Conservation (phyloP, 1,140 invertebrate genomes). For the Zelostemma sp. region DNA sequence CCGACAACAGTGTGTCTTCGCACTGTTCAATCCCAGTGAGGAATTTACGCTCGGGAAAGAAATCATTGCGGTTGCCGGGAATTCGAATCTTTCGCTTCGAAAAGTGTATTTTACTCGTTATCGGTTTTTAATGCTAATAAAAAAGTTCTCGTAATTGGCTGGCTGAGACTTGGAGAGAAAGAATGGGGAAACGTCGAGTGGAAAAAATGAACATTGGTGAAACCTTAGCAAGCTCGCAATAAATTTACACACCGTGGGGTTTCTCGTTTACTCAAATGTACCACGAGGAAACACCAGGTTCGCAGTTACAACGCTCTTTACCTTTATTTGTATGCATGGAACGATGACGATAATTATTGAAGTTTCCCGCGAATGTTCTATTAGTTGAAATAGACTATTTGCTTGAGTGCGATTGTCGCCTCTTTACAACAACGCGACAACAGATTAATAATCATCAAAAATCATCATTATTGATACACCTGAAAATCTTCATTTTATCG, state of each 20-base stretch:
- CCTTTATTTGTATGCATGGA: neutral
- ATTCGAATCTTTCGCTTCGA: too few species aligned
- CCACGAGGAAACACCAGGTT: slow-evolving; percentile 1
- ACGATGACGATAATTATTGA: slow-evolving; percentile 11
- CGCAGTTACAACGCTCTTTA: neutral
- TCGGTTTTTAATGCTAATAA: too few species aligned
- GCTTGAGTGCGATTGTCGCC: neutral
- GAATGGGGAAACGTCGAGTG: slow-evolving; percentile 10
- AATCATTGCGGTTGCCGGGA: too few species aligned
- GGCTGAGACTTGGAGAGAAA: slow-evolving; percentile 13
- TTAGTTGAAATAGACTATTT: slow-evolving; percentile 16
- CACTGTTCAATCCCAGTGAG: too few species aligned
- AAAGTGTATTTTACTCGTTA: too few species aligned
- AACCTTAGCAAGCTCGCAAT: slow-evolving; percentile 21
- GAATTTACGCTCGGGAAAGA: too few species aligned
- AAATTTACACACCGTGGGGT: slow-evolving; percentile 29
- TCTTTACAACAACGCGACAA: neutral
- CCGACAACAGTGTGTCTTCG: slow-evolving; percentile 9
- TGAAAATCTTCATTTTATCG: too few species aligned
- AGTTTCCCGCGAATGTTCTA: neutral
- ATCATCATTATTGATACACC: too few species aligned
- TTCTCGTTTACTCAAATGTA: slow-evolving; percentile 21
- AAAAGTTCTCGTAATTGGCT: slow-evolving; percentile 29
- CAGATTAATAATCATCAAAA: too few species aligned
- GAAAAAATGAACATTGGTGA: slow-evolving; percentile 32